Percentiles rank a stretch among this genome's conserved stretches.
Evolutionary conservation across 2,888 invertebrate genomes (phyloP).

Genomic region (Branchipolynoe longqiensis): DNA sequence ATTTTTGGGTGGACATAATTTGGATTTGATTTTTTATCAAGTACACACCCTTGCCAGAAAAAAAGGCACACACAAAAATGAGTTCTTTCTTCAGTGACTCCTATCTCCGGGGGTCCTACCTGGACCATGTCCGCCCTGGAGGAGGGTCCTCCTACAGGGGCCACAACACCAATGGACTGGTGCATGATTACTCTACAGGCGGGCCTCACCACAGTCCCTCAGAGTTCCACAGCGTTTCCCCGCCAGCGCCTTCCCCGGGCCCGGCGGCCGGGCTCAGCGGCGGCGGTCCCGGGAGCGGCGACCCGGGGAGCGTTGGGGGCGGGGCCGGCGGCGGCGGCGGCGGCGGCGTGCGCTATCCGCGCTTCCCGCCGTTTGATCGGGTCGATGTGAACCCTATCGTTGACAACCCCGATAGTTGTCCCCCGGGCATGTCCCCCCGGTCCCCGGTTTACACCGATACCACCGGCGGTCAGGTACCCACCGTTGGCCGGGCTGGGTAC

Average conservation of each 20-base stretch:
- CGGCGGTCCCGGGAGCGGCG: neutral
- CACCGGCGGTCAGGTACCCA: neutral
- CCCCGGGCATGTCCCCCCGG: neutral
- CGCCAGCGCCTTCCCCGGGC: neutral
- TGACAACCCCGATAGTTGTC: neutral
- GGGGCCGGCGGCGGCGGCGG: neutral
- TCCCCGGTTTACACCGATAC: constrained; percentile 38
- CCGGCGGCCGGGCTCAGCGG: neutral
- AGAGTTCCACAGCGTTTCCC: neutral
- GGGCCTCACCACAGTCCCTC: constrained; percentile 15
- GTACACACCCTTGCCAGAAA: too few relatives aligned
- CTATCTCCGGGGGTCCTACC: constrained; percentile 3
- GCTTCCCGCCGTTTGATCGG: constrained; percentile 25
- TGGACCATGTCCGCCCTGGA: constrained; percentile 28
- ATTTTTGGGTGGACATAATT: too few relatives aligned
- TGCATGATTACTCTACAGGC: constrained; percentile 41
- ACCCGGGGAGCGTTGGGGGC: neutral
- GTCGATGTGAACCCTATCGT: constrained; percentile 11
- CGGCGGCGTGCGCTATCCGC: neutral
- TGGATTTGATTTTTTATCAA: too few relatives aligned
- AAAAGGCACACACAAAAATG: neutral
- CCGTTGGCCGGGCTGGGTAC: neutral
- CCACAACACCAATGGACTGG: constrained; percentile 30
- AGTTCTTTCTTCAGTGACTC: constrained; percentile 30
- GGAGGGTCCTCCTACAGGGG: constrained; percentile 1